Evolutionary conservation across 2,888 invertebrate species (phyloP).

Genomic region (Hypolimnas misippus): DNA sequence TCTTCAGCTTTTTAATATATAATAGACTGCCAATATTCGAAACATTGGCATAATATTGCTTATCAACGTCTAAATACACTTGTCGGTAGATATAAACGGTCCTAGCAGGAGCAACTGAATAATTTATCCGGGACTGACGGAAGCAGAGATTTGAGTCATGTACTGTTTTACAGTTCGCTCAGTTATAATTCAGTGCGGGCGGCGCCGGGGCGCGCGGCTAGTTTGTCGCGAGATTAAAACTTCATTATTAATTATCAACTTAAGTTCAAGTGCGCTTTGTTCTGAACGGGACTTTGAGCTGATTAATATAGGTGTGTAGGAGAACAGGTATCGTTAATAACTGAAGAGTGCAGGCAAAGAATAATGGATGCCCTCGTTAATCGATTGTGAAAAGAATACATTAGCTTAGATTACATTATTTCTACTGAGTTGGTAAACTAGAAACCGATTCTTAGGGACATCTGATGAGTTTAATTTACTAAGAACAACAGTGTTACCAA

Average conservation of each 20-base stretch:
- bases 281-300: neutral
- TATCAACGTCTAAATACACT: neutral
- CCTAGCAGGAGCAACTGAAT: slow-evolving; percentile 34
- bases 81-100: neutral
- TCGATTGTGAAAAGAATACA: no score
- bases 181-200: slow-evolving; percentile 45
- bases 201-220: slow-evolving; percentile 23
- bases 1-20: no score
- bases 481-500: no score
- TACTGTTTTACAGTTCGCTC: slow-evolving; percentile 45
- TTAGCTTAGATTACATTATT: no score
- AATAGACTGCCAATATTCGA: no score
- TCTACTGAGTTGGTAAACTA: no score
- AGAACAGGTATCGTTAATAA: no score
- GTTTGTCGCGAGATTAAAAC: slow-evolving; percentile 39
- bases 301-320: neutral
- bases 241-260: slow-evolving; percentile 43
- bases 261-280: slow-evolving; percentile 24
- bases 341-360: no score
- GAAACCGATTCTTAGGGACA: no score
- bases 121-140: slow-evolving; percentile 42
- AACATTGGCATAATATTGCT: neutral
- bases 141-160: slow-evolving; percentile 44
- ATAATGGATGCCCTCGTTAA: no score
- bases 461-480: no score